Percentiles rank a stretch among this genome's conserved stretches.
phyloP scores from a whole-genome alignment of 2,797 vertebrate genomes.

The Tokudaia muenninki region DNA sequence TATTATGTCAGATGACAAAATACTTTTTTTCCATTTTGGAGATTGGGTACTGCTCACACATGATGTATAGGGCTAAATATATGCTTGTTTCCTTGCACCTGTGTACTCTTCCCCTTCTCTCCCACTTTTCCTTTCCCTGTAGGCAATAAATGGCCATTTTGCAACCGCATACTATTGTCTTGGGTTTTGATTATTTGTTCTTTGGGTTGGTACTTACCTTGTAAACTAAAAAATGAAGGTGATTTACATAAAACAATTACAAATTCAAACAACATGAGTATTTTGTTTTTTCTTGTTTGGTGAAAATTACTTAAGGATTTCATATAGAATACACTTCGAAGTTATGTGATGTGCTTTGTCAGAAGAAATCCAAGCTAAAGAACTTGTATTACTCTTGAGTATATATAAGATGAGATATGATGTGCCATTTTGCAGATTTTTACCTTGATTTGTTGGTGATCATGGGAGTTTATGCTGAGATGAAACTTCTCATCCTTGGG shows the following conservation, averaged over 20 bases:
- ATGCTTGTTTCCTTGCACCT: conserved; percentile 82
- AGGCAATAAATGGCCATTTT: conserved; percentile 88
- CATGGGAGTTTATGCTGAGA: background rate
- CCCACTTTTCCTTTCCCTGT: conserved; percentile 74
- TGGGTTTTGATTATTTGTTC: conserved; percentile 71
- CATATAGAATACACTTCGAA: conserved; percentile 32
- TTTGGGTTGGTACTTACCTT: conserved; percentile 36
- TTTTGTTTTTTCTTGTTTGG: background rate
- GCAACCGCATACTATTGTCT: conserved; percentile 80
- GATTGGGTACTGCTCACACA: conserved; percentile 80
- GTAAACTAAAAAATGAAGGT: conserved; percentile 13
- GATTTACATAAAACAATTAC: conserved; percentile 36
- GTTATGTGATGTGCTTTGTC: conserved; percentile 11
- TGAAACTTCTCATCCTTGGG: background rate
- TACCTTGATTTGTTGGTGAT: background rate
- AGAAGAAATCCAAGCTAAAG: conserved; percentile 46
- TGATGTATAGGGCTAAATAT: conserved; percentile 83
- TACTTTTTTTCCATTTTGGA: conserved; percentile 84
- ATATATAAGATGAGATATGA: background rate
- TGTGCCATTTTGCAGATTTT: background rate
- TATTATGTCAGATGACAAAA: conserved; percentile 85
- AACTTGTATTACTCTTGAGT: background rate
- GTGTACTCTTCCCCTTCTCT: conserved; percentile 75
- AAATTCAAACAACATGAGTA: background rate
- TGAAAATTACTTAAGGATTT: conserved; percentile 36